Conservation (phyloP, 35 echinoderm and acorn worm genomes). For the Ophioderma brevispina region DNA sequence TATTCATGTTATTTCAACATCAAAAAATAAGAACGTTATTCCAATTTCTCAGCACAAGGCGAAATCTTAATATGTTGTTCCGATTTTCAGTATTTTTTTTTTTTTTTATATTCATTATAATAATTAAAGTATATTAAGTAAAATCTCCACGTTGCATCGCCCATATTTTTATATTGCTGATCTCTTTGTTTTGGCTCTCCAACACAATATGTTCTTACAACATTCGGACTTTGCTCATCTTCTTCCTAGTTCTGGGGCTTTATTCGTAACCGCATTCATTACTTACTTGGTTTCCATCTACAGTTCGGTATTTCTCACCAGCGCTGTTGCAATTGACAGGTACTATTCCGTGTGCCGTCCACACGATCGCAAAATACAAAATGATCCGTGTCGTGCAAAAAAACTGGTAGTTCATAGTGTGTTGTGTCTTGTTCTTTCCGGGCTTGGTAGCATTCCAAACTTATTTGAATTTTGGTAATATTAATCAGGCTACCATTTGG, state of each 20-base stretch:
- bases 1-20: too few species aligned
- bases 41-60: too few species aligned
- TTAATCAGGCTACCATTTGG: background rate
- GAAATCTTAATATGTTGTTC: too few species aligned
- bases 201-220: conserved; percentile 14
- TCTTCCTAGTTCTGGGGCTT: background rate
- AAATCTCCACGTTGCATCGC: background rate
- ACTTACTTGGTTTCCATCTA: background rate
- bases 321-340: conserved; percentile 43
- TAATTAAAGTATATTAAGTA: too few species aligned
- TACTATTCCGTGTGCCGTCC: conserved; percentile 56
- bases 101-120: too few species aligned
- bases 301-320: conserved; percentile 23
- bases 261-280: conserved; percentile 16
- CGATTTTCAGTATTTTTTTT: too few species aligned
- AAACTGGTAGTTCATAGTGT: background rate
- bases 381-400: conserved; percentile 14
- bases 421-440: conserved; percentile 14
- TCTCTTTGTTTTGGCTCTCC: conserved; percentile 24
- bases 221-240: background rate
- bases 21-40: too few species aligned
- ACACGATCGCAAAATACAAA: background rate
- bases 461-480: background rate
- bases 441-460: background rate
- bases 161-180: conserved; percentile 47